Base-by-base conservation (phyloP, 2,888 invertebrate genomes). In the Phania funesta region DNA sequence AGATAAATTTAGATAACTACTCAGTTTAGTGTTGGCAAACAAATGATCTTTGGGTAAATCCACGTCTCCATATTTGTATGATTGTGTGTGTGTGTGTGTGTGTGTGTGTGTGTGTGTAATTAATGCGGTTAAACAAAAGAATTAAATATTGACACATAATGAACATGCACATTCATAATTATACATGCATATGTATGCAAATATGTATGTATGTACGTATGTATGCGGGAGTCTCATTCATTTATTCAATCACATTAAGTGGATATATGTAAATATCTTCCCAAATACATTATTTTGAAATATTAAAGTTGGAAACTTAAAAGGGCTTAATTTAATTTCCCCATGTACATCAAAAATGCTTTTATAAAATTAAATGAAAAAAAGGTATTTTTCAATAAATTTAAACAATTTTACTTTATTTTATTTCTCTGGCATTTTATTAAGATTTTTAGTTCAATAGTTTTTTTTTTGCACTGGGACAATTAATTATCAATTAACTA, bases 41-140 rank as follows among this genome's bases (percentile, higher is more conserved):
- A n/a, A n/a, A n/a, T n/a, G n/a, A n/a, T n/a, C n/a, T n/a, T n/a
- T n/a, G n/a, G n/a, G n/a, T n/a, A n/a, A n/a, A n/a, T n/a, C n/a
- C n/a, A n/a, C n/a, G n/a, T n/a, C n/a, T n/a, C n/a, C n/a, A n/a
- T n/a, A n/a, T n/a, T n/a, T n/a, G n/a, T n/a, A n/a, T n/a, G n/a
- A n/a, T n/a, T n/a, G n/a, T n/a, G n/a, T n/a, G n/a, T n/a, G n/a
- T n/a, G 13, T 11, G 16, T n/a, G 9, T 41, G 26, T 26, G 3
- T 26, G 13, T 11, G 22, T 48, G 4, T 20, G 41, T n/a, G 32
- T 46, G 48, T n/a, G 20, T 68, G 68, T 52, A 60, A 60, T 52
- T 68, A 76, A 68, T 76, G 60, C 24, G 68, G 68, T 76, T 62
- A 60, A 62, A 68, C 60, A 76, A 68, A 68, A 62, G 60, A 76